Base-by-base conservation (phyloP, 2,888 invertebrate species). In the Mamestra brassicae region DNA sequence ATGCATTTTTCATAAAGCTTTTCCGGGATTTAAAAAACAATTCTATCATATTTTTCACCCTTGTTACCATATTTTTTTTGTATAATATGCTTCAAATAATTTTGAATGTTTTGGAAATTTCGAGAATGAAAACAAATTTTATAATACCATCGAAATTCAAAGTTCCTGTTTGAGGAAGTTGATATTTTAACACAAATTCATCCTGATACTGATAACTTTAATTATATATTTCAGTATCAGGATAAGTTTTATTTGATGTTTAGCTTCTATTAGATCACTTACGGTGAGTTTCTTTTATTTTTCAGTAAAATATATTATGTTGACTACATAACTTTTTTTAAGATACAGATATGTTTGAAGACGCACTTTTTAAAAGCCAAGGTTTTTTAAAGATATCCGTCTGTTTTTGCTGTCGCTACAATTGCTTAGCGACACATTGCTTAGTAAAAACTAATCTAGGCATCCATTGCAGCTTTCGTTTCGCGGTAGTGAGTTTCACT, bases 401-500 rank as follows among this genome's bases (percentile, higher is more conserved):
- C 17, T 38, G 1, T 42, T 58, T 67, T 62, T 86, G 81, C 83
- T 85, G 54, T 67, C 86, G 38, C 74, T 90, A 80, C 86, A 63
- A 66, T 71, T 73, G 80, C 85, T 83, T 84, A 80, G 86, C 82
- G 84, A 87, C 81, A 83, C 68, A 70, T 70, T 80, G 64, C 63
- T 80, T 85, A 76, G 74, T 84, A 93, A 92, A 93, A 93, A 92
- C 89, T 89, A 87, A 91, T 90, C 88, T 89, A 74, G 74, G 63
- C 80, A 74, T 89, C 84, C 87, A 86, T 79, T 88, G 89, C 87
- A 89, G 90, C 92, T 93, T 93, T 93, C 93, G 88, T 91, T 92
- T 92, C 92, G 85, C 88, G 80, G 90, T 89, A 90, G 86, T 76
- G 87, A 90, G 93, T 95, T 95, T 94, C 95, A 89, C 93, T 87